These are phyloP conservation scores for Lerista edwardsae DNA, from an alignment of 2,797 vertebrate species.

Conservation along the genomic window DNA sequence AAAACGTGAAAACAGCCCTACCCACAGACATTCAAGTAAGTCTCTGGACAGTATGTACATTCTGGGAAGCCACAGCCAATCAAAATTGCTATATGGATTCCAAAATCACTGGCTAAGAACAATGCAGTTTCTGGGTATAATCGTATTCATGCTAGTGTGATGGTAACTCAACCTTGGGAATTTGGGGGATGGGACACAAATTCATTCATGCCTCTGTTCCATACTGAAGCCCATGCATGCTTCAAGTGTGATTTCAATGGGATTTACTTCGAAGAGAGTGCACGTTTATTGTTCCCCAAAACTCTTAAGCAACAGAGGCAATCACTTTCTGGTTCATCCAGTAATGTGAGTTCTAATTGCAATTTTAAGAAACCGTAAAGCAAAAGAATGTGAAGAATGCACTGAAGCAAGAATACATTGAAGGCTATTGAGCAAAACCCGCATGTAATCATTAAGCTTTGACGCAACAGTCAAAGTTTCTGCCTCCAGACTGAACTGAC, in stretches of 20 bases:
- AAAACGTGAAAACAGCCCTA: too few relatives aligned
- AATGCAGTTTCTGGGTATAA: not conserved
- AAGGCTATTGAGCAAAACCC: conserved; percentile 4
- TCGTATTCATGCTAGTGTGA: not conserved
- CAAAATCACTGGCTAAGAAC: not conserved
- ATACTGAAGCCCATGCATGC: not conserved
- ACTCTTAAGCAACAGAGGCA: not conserved
- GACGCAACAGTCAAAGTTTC: not conserved
- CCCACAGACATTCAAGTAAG: too few relatives aligned
- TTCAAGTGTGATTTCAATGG: not conserved
- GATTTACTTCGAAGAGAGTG: not conserved
- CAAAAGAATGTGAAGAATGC: not conserved
- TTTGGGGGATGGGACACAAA: not conserved
- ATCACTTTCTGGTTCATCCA: not conserved
- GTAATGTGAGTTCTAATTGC: not conserved
- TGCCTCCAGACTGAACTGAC: not conserved
- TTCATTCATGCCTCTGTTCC: not conserved
- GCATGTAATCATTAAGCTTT: not conserved
- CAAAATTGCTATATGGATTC: not conserved
- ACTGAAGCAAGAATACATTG: not conserved
- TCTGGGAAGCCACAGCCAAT: too few relatives aligned
- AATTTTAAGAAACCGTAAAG: not conserved
- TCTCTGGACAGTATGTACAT: too few relatives aligned
- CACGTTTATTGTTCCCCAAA: not conserved
- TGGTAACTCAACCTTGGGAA: not conserved